Evolutionary conservation across 2,113 vertebrate genomes (phyloP).

Genomic region (Hymenochirus boettgeri): DNA sequence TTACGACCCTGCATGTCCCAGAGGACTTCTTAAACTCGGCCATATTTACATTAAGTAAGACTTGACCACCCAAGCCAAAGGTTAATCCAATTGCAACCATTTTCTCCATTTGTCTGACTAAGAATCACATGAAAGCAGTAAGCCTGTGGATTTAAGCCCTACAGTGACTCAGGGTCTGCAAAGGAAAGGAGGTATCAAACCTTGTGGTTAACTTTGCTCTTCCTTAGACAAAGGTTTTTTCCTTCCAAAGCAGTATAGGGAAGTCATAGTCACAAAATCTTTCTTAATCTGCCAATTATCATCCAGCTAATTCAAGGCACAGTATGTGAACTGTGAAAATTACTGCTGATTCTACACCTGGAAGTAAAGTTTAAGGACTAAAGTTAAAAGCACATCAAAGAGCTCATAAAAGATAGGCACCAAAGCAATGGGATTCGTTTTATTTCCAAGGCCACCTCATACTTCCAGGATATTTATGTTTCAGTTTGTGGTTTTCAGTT

Average conservation of each 20-base stretch:
- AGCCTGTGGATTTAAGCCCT: conserved; percentile 3
- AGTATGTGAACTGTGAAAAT: conserved; percentile 19
- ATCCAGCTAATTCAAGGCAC: neutral
- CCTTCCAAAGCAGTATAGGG: conserved; percentile 25
- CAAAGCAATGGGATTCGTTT: conserved; percentile 8
- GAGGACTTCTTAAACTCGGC: neutral
- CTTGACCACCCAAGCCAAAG: conserved; percentile 25
- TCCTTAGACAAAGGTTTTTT: conserved; percentile 3
- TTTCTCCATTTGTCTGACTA: conserved; percentile 14
- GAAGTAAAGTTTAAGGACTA: neutral
- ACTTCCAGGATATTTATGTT: conserved; percentile 19
- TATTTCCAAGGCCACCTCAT: conserved; percentile 8
- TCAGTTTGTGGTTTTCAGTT: neutral
- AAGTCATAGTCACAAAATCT: conserved; percentile 18
- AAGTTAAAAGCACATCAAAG: conserved; percentile 11
- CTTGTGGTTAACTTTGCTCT: conserved; percentile 14
- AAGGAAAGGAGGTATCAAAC: conserved; percentile 6
- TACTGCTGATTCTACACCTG: neutral
- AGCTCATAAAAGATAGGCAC: conserved; percentile 15
- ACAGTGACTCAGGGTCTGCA: conserved; percentile 21
- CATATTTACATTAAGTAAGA: conserved; percentile 7
- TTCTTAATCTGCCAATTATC: conserved; percentile 15
- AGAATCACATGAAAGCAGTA: conserved; percentile 25
- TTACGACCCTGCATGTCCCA: neutral
- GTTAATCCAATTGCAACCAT: conserved; percentile 13